Evolutionary conservation across 1,140 invertebrate genomes (phyloP), one percentile per base, ranked within the genome.

Genomic region (Muscidifurax raptorellus): DNA sequence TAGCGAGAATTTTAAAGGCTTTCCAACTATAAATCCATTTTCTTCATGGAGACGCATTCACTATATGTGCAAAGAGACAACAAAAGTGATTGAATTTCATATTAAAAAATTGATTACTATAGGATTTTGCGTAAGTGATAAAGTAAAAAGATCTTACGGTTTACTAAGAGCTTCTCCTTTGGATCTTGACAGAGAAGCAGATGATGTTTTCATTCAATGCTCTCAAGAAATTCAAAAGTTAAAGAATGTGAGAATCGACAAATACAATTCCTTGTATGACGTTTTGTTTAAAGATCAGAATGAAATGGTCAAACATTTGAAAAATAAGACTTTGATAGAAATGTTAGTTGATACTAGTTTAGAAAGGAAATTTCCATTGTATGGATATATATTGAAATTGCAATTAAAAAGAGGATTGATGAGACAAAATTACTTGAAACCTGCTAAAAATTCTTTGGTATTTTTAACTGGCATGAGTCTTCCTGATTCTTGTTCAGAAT

Each of bases 311-410:
- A 15, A 25, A 28, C 30, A 72, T 27, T 22, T 72, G 15, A 72
- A 72, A 72, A 72, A 72, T 72, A 32, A 72, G 22, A n/a, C 13
- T 30, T 15, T 72, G 22, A 27, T 4, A 28, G 13, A 28, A 27
- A 28, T 72, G 4, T 18, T 72, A 72, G 18, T 10, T 7, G 27
- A 72, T 7, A 30, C 15, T 28, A 40, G 36, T 40, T 40, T 40
- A 10, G 36, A 40, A 40, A 40, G 7, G 7, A 40, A 40, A 75
- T 40, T 75, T 75, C 69, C 69, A 9, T 22, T 40, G 18, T 75
- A 75, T 75, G 36, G 72, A 18, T 75, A 36, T 75, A 22, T 75
- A n/a, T 18, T 75, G 28, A 75, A 75, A 75, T 40, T 75, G n/a
- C 72, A 75, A 75, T 75, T 75, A 18, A 75, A 75, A 15, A 75